A percentile compares a stretch with the other conserved stretches of the same genome.
phyloP scores from a whole-genome alignment of 2,797 vertebrate genomes.

The Thalassophryne amazonica region DNA sequence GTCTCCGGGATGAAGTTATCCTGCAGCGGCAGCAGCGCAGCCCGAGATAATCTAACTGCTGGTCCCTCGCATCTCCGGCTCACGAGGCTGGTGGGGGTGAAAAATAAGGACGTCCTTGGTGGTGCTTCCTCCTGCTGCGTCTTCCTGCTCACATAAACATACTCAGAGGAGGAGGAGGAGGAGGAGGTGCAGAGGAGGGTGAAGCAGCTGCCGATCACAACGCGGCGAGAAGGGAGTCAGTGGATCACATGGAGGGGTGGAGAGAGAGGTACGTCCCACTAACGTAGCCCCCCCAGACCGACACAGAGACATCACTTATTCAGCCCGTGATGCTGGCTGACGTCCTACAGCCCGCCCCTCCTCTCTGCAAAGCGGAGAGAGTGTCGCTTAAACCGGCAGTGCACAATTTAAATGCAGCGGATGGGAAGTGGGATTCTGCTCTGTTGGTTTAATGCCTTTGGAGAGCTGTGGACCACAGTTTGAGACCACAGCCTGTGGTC shows the following conservation, averaged over 20 bases:
- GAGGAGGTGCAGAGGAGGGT: constrained; percentile 28
- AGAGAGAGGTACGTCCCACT: constrained; percentile 72
- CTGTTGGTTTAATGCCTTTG: background rate
- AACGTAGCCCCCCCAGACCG: constrained; percentile 62
- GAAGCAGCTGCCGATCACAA: constrained; percentile 58
- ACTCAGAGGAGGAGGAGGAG: constrained; percentile 30
- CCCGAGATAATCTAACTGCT: constrained; percentile 59
- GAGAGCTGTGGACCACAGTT: too few species aligned
- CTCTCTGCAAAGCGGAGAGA: constrained; percentile 7
- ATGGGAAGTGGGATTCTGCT: background rate
- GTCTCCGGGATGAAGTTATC: constrained; percentile 60
- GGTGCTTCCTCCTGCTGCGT: constrained; percentile 54
- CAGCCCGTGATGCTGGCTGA: constrained; percentile 37
- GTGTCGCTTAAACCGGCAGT: constrained; percentile 13
- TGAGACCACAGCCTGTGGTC: too few species aligned
- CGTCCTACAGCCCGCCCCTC: constrained; percentile 30
- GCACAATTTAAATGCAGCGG: background rate
- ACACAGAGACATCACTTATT: constrained; percentile 65
- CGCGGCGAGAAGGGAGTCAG: constrained; percentile 56
- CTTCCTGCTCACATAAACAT: constrained; percentile 56
- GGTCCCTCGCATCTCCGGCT: constrained; percentile 71
- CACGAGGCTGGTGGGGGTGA: constrained; percentile 44
- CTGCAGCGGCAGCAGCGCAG: constrained; percentile 33
- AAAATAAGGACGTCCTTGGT: constrained; percentile 76
- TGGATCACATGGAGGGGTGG: constrained; percentile 64